These are phyloP conservation scores for Salminus brasiliensis DNA, from an alignment of 2,113 vertebrate genomes.

Conservation along the genomic window DNA sequence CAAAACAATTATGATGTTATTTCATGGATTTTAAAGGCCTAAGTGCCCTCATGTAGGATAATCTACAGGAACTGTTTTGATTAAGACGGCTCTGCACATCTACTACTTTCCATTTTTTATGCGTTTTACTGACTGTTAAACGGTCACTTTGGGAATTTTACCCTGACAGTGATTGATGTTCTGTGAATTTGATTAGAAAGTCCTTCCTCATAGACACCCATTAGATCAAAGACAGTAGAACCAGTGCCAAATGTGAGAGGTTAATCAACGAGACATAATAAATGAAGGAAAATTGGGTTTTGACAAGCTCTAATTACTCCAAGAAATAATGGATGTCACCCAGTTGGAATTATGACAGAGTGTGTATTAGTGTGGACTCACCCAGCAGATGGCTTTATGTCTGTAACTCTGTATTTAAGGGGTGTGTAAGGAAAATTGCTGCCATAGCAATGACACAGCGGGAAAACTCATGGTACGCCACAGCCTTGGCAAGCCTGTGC, in stretches of 20 bases:
- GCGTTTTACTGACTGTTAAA: not conserved
- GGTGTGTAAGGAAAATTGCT: constrained; percentile 9
- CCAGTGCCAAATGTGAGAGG: not conserved
- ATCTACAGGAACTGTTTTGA: too few species aligned
- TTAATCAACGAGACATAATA: not conserved
- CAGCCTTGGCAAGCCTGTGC: constrained; percentile 3
- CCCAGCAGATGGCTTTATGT: not conserved
- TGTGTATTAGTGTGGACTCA: constrained; percentile 14
- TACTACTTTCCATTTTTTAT: not conserved
- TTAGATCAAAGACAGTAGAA: constrained; percentile 5
- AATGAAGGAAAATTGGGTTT: not conserved
- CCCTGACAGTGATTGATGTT: constrained; percentile 3
- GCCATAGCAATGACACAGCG: constrained; percentile 27
- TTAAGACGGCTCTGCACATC: not conserved
- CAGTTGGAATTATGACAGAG: not conserved
- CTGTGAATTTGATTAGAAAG: constrained; percentile 4
- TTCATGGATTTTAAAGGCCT: not conserved
- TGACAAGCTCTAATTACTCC: constrained; percentile 12
- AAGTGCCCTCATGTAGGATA: not conserved
- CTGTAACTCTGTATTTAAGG: not conserved
- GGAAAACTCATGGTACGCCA: constrained; percentile 4
- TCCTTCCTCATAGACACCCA: not conserved
- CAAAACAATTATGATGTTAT: not conserved
- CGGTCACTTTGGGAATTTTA: not conserved
- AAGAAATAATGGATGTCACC: constrained; percentile 11